These are phyloP conservation scores for Globicephala melas DNA, from an alignment of 2,113 vertebrate species.

Conservation along the genomic window DNA sequence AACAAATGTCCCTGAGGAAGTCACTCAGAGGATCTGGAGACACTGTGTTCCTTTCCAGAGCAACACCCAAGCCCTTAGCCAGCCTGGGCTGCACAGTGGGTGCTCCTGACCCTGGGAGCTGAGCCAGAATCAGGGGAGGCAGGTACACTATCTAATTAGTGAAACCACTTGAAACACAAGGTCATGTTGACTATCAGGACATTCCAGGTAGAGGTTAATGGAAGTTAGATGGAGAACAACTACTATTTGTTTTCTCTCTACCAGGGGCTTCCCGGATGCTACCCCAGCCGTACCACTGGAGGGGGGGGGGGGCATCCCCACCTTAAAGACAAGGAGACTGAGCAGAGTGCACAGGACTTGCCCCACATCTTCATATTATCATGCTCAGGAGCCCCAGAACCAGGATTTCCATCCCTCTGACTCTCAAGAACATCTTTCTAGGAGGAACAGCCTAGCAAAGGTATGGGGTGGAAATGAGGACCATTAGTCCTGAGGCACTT, in stretches of 20 bases:
- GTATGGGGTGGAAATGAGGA: not conserved
- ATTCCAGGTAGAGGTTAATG: not conserved
- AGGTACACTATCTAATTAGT: not conserved
- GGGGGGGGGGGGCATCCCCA: rapidly evolving
- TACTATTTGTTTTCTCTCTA: not conserved
- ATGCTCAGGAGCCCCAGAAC: not conserved
- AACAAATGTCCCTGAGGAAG: not conserved
- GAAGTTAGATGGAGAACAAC: not conserved
- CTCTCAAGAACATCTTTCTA: not conserved
- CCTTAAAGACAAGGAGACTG: not conserved
- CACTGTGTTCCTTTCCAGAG: not conserved
- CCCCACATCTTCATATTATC: not conserved
- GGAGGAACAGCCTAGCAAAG: not conserved
- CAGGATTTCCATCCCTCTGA: not conserved
- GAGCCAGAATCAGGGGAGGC: not conserved
- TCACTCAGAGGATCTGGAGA: not conserved
- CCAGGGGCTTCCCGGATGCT: not conserved
- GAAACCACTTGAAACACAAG: not conserved
- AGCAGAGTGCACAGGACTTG: not conserved
- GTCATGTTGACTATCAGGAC: not conserved
- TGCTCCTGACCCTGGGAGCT: not conserved
- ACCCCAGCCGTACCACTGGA: rapidly evolving
- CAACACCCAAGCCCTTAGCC: not conserved
- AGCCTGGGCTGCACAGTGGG: too few species aligned
- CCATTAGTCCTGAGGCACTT: not conserved